Base-by-base conservation (phyloP, 2,113 vertebrate species). In the Acinonyx jubatus region DNA sequence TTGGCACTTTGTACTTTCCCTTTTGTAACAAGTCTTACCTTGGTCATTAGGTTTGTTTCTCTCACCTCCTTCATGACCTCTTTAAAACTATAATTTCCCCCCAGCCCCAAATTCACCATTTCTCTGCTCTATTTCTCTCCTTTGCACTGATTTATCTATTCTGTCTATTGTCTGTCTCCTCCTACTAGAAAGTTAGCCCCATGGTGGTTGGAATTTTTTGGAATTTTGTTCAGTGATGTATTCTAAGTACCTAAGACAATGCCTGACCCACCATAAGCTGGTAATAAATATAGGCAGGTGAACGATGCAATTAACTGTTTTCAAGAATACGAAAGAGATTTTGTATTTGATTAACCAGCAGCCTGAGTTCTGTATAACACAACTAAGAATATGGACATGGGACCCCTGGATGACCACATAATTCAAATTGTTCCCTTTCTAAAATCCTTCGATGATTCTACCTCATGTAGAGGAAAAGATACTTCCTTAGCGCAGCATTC, bases 231-330 rank as follows among this genome's bases (percentile, higher is more conserved):
- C 45, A 84, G 23, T 23, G 48, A 50, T 57, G 7, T 45, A 73
- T 89, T 78, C 15, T 65, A 71, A 48, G 31, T 52, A 48, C 71
- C 38, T 50, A 55, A 41, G 71, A 48, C 55, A 84, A 50, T 45
- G 78, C 45, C 41, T 19, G 69, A 79, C 25, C 65, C 23, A 31
- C 55, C 11, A 27, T 45, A 63, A 80, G 15, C 55, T 92, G 63
- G 73, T 29, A 97, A 69, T 80, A 92, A 92, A 63, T 80, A 63
- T 7, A 87, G 33, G 21, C 21, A 71, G 71, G 73, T 57, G 14
- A 96, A 38, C 33, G 36, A 96, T 93, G 68, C 85, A 78, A 78
- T 31, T 15, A 45, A 14, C 52, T 55, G n/a, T 87, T 96, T 95
- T 81, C 36, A 88, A 97, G 65, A 91, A 80, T 27, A 3, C 9